Evolutionary conservation across 53 echinoderm and acorn worm genomes (phyloP), one percentile per base, ranked within the genome.

Genomic region (Mesocentrotus franciscanus): DNA sequence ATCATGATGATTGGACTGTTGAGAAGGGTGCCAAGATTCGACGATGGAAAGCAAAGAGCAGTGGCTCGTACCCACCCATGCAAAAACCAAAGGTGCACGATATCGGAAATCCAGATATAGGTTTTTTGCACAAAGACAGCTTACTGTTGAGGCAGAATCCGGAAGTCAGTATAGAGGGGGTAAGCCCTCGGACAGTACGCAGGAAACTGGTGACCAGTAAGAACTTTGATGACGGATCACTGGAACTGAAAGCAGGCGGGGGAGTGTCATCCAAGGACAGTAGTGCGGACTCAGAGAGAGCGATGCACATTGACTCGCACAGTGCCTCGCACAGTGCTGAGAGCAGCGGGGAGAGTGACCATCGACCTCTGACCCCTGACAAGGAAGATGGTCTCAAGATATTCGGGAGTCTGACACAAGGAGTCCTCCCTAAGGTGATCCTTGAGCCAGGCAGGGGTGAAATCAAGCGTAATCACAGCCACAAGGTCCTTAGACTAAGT

Each of bases 401-500:
- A 8, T 61, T 94, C n/a, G 84, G 60, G 30, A 84, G 36, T 61
- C 94, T 62, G 22, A 30, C 84, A 20, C 26, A 20, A 59, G 22
- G 32, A 6, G 61, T 85, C 32, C n/a, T n/a, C 94, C 94, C 35
- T 49, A 84, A 24, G 62, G 83, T 94, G 33, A 42, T 61, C 9
- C 36, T 94, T 16, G 94, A 85, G 61, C 93, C 58, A 22, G 85
- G 83, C 20, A 93, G 27, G 56, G 15, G 4, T 36, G 87, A 93
- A 18, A 95, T 94, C 96, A 95, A 93, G 90, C 64, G 95, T 35
- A 92, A 98, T 90, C 90, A 56, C 95, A 96, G 96, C 87, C 94
- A 95, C 56, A 97, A 95, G 93, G 95, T 96, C 75, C 89, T 95
- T 0, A 87, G 97, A 55, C 91, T 98, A 60, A 99, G 99, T 90